Conservation (phyloP, 2,113 vertebrate genomes). For the Phocoena phocoena region DNA sequence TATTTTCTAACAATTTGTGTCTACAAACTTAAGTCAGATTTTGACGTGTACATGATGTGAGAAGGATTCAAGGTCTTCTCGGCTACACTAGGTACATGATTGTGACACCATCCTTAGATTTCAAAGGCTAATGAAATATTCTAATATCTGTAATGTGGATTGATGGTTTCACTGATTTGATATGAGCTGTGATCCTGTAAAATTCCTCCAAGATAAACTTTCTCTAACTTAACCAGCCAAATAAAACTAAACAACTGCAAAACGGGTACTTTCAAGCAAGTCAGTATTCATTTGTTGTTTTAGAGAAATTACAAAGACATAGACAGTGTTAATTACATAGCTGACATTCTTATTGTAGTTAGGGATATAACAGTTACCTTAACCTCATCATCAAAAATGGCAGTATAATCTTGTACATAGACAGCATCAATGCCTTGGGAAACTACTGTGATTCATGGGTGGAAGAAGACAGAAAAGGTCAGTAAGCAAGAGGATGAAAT, state of each 20-base stretch:
- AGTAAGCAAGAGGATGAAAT: not conserved
- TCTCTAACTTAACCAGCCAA: not conserved
- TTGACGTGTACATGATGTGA: not conserved
- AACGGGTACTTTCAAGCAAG: not conserved
- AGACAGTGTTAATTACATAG: not conserved
- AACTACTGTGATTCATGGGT: not conserved
- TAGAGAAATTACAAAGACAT: not conserved
- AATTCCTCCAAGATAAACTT: not conserved
- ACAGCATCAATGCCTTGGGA: not conserved
- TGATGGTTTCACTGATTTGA: not conserved
- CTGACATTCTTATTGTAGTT: not conserved
- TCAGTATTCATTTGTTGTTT: not conserved
- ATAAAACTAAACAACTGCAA: not conserved
- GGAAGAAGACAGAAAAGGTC: not conserved
- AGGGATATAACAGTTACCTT: not conserved
- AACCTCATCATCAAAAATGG: not conserved
- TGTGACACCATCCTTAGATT: not conserved
- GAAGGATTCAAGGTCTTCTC: not conserved
- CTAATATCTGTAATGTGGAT: not conserved
- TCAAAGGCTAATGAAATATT: not conserved
- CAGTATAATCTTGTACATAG: not conserved
- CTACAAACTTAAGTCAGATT: not conserved
- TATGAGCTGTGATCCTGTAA: not conserved
- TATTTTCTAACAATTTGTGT: not conserved
- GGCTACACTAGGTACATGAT: not conserved